Evolutionary conservation across 2,888 invertebrate species (phyloP), one percentile per base, ranked within the genome.

Genomic region (Drosophila kambysellisi): DNA sequence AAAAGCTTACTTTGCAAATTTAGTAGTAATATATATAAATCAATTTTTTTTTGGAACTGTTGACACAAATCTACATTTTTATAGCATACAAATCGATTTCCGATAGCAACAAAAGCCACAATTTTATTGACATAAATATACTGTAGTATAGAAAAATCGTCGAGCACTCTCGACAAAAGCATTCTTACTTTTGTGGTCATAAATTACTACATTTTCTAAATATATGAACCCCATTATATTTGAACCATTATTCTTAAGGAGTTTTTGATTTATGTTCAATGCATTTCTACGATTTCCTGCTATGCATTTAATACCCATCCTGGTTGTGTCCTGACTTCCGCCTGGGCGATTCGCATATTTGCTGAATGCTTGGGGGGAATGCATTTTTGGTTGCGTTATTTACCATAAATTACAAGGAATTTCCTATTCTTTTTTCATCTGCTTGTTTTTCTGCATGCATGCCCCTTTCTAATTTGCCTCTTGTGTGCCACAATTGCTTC

Each of bases 331-430:
- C 41, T 20, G 59, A 9, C 12, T 66, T 51, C 8, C 12, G 30
- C 43, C 39, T 56, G 30, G 51, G 29, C 43, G 43, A 25, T 46
- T 46, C 25, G 32, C 54, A 76, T 63, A 76, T 73, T 77, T 78
- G 52, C 78, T 25, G 68, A 76, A 76, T 74, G 79, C 25, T 37
- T 51, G 35, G 52, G 67, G 43, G 39, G 51, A 75, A 54, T 74
- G 60, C 69, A 62, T 68, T 69, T 46, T 59, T 71, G 73, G 48
- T 35, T 61, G 71, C 57, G 58, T 65, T 73, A 77, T 68, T 73
- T 65, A 59, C 67, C 85, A 82, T 82, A 88, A 83, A 85, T 82
- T 75, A 75, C 66, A 68, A 65, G 70, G 54, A 68, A 61, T 71
- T 74, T 67, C 70, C 70, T 75, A 63, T 57, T 33, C 62, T 33